A percentile compares a stretch with the other conserved stretches of the same genome.
These are phyloP conservation scores for Paramuricea clavata DNA, from an alignment of 92 coral and sea anemone species.

Conservation along the genomic window DNA sequence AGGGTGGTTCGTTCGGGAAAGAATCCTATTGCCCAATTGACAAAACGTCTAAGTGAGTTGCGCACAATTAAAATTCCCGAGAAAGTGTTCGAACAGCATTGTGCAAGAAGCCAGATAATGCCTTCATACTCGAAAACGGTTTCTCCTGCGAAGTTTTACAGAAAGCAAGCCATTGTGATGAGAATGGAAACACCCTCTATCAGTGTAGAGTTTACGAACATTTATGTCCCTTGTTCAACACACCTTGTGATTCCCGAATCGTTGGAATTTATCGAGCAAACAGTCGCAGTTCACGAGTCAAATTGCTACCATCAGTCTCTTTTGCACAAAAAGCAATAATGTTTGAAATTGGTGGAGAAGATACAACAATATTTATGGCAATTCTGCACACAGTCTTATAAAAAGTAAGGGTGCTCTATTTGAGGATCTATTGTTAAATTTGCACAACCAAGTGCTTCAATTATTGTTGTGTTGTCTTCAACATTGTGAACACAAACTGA, in stretches of 20 bases:
- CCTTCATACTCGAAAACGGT: background rate
- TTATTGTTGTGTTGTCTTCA: background rate
- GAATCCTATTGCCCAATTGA: conserved; percentile 4
- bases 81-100: background rate
- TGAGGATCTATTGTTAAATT: too few species aligned
- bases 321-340: background rate
- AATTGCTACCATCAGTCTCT: background rate
- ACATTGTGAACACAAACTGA: too few species aligned
- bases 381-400: background rate
- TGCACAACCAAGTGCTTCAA: background rate
- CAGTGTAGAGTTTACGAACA: background rate
- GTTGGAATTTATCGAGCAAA: background rate
- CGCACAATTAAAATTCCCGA: background rate
- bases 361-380: conserved; percentile 10
- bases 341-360: background rate
- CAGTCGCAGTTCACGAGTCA: background rate
- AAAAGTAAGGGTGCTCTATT: too few species aligned
- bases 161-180: background rate
- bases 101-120: conserved; percentile 21
- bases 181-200: background rate
- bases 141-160: conserved; percentile 19
- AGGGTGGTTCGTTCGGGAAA: conserved; percentile 9
- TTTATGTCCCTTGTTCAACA: background rate
- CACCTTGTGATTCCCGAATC: background rate
- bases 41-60: conserved; percentile 22